Evolutionary conservation across 2,888 invertebrate genomes (phyloP), one percentile per base, ranked within the genome.

Genomic region (Cactoblastis cactorum): DNA sequence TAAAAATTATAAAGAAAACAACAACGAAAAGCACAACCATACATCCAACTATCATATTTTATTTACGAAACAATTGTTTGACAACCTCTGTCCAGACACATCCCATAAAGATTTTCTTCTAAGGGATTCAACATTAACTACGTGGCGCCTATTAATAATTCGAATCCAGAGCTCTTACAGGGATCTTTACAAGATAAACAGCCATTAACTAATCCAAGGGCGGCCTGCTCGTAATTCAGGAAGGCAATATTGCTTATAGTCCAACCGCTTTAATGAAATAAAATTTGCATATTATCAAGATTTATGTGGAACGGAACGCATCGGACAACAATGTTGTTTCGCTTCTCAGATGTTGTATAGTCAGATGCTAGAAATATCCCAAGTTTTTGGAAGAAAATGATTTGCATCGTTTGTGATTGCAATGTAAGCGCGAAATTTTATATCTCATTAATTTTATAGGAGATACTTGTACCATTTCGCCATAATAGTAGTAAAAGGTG

Each of bases 261-360:
- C 79, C 76, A 74, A 83, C 85, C 80, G 82, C 79, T 77, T 79
- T 88, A 89, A 88, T 89, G 86, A 89, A 88, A 88, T 89, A 83
- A 84, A 86, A 89, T 89, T 88, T 81, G 87, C 89, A 88, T 88
- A 87, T 80, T 77, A 80, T 80, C 74, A 82, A 86, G 88, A 88
- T 89, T 88, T 87, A 88, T 84, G 55, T 51, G 60, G 64, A 67
- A 67, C 63, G 65, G 68, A 66, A 67, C 62, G 70, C 77, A 82
- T 83, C 62, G 83, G 69, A 77, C 80, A 83, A 80, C 83, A 82
- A 83, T 83, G 80, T 77, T 80, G 74, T 69, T 75, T 65, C 54
- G 48, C 17, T 17, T 48, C 19, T n/a, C 24, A 57, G 60, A 69
- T 66, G 46, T 46, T 19, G 46, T 46, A 22, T 43, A 11, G 11